Evolutionary conservation across 2,113 vertebrate genomes (phyloP).

Genomic region (Erinaceus europaeus): DNA sequence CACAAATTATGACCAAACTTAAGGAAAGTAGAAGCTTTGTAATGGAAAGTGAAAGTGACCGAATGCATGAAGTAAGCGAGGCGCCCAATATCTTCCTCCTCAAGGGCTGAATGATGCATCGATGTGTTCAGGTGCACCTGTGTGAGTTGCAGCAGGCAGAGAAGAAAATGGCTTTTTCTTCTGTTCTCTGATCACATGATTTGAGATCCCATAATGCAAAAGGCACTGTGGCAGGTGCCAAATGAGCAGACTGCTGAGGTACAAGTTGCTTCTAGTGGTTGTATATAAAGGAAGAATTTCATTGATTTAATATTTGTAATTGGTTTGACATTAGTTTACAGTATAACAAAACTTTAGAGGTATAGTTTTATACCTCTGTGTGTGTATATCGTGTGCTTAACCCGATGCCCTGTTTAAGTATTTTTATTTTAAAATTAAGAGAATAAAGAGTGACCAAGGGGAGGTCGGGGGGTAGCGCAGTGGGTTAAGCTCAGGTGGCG

Average conservation of each 20-base stretch:
- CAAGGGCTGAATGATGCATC: background rate
- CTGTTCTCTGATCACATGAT: background rate
- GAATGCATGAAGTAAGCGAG: background rate
- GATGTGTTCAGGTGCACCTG: background rate
- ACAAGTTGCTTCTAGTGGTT: background rate
- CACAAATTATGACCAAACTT: background rate
- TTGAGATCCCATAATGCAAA: background rate
- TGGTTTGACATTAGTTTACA: no score
- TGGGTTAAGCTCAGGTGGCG: no score
- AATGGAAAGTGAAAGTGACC: background rate
- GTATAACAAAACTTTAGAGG: no score
- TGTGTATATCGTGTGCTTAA: no score
- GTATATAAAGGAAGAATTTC: background rate
- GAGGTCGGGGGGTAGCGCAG: no score
- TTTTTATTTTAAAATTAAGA: no score
- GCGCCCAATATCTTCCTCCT: background rate
- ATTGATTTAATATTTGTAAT: no score
- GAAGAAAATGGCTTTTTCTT: background rate
- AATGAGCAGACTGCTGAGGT: background rate
- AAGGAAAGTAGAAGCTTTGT: background rate
- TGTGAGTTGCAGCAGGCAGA: background rate
- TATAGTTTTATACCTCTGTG: no score
- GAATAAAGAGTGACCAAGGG: no score
- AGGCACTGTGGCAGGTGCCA: background rate
- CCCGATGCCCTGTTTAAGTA: no score